These are phyloP conservation scores for Petrocephalus sullivani DNA, from an alignment of 2,797 vertebrate genomes.

Conservation along the genomic window DNA sequence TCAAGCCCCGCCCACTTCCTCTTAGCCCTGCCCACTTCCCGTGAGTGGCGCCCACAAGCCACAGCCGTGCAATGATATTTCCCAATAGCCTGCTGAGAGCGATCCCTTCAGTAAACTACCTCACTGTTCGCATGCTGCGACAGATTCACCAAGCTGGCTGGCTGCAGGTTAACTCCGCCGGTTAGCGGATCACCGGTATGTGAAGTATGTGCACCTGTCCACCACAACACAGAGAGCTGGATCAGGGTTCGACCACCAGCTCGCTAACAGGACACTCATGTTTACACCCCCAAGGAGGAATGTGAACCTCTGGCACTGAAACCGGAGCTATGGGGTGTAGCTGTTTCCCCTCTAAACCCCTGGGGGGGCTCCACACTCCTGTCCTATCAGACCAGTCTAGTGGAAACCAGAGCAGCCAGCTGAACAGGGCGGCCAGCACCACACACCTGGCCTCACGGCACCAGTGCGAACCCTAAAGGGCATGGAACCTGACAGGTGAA, in stretches of 20 bases:
- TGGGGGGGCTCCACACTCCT: background rate
- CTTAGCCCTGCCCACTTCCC: background rate
- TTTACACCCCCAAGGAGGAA: background rate
- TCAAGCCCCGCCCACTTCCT: background rate
- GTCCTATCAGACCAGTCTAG: background rate
- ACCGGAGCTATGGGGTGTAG: conserved; percentile 7
- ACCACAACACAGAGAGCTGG: background rate
- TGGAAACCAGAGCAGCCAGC: conserved; percentile 12
- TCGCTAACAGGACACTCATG: background rate
- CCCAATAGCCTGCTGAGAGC: background rate
- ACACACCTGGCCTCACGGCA: background rate
- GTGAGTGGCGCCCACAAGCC: background rate
- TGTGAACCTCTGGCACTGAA: background rate
- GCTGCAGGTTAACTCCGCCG: too few species aligned
- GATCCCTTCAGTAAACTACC: background rate
- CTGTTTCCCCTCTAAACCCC: background rate
- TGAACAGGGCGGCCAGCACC: background rate
- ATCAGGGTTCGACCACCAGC: background rate
- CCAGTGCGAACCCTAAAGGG: background rate
- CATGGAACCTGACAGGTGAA: too few species aligned
- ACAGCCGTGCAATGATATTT: background rate
- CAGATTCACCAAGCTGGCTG: too few species aligned
- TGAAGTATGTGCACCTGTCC: too few species aligned
- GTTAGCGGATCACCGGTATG: too few species aligned
- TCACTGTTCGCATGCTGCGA: background rate